A percentile compares a stretch with the other conserved stretches of the same genome.
phyloP scores from a whole-genome alignment of 2,797 vertebrate species.

The Morelia viridis region DNA sequence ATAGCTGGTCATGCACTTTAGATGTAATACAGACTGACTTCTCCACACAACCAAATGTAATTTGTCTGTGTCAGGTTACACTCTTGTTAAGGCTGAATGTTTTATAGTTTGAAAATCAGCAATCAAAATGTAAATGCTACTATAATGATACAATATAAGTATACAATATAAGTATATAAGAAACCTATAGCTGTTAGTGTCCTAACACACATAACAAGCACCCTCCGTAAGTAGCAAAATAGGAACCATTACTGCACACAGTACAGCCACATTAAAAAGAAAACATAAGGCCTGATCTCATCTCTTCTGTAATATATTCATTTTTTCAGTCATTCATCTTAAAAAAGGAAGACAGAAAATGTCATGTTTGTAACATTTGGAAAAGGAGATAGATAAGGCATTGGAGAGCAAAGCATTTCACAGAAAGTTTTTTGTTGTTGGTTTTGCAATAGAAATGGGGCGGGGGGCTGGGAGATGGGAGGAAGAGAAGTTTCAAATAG shows the following conservation, averaged over 20 bases:
- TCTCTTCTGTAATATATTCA: conserved; percentile 49
- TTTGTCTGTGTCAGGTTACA: neutral
- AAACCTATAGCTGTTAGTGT: conserved; percentile 51
- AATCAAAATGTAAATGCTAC: conserved; percentile 48
- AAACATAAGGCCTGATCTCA: conserved; percentile 21
- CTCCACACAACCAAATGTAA: neutral
- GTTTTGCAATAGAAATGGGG: conserved; percentile 51
- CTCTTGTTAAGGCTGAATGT: neutral
- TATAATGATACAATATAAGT: no score
- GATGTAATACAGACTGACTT: neutral
- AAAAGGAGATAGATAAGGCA: conserved; percentile 47
- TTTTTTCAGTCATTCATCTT: conserved; percentile 40
- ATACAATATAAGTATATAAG: no score
- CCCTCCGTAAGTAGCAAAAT: conserved; percentile 13
- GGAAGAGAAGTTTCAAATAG: conserved; percentile 78
- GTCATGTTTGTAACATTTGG: conserved; percentile 40
- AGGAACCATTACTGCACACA: neutral
- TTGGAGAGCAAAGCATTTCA: conserved; percentile 42
- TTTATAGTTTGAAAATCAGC: conserved; percentile 53
- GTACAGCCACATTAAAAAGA: neutral
- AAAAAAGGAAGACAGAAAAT: conserved; percentile 43
- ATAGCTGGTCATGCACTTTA: neutral
- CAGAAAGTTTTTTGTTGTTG: conserved; percentile 42
- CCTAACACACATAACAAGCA: conserved; percentile 44
- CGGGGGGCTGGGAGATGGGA: conserved; percentile 57